Base-by-base conservation (phyloP, 2,888 invertebrate species). In the Dryobota labecula region DNA sequence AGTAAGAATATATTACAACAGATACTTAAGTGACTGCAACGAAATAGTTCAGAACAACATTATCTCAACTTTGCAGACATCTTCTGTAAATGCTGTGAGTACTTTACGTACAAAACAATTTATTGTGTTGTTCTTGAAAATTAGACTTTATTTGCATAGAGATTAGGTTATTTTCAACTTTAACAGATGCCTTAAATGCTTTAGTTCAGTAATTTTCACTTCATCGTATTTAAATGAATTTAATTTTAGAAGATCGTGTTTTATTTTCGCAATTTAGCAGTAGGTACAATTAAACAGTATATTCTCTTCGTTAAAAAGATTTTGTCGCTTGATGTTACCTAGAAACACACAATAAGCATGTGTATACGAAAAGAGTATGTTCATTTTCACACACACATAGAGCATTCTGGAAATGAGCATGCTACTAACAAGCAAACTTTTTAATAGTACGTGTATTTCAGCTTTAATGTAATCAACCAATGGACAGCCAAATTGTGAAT, bases 121-220 rank as follows among this genome's bases (percentile, higher is more conserved):
- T 57, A 62, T 54, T 38, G 30, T 9, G 41, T 49, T 63, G 38
- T 51, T 53, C 47, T 58, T 66, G 38, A 13, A 79, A 73, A 58
- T 73, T 18, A 54, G 36, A 66, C 76, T 62, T n/a, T 79, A 79
- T 76, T 62, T 43, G 38, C 79, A 73, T 73, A 73, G 6, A 0
- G 43, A 62, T 79, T 49, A 62, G 41, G 62, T 53, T 58, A 27
- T 56, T 43, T 66, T 54, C 36, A 60, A 24, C 7, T 54, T 64
- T 49, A 60, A 33, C 18, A 20, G 24, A n/a, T 30, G 41, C 20
- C 2, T 36, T 62, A 43, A 57, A 43, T 41, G 11, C 18, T 70
- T 70, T 45, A 33, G 8, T 62, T 63, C 41, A 53, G 20, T 63
- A 33, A 41, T 62, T 56, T 77, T 41, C 47, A 24, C 18, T 30